A percentile compares a stretch with the other conserved stretches of the same genome.
Conservation (phyloP, 2,888 invertebrate genomes). For the Exocentrus adspersus region DNA sequence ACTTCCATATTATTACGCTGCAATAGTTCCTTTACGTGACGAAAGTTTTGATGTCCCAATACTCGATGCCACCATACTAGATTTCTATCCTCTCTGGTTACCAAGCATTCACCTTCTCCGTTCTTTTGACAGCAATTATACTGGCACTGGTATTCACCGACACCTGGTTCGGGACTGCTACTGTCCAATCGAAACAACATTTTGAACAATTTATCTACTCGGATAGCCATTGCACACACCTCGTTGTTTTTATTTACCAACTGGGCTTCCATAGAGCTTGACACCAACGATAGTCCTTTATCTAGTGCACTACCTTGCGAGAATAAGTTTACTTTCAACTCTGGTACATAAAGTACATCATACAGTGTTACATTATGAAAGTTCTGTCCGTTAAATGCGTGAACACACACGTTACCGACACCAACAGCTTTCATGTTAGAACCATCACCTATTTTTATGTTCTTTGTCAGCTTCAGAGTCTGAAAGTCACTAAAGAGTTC, state of each 20-base stretch:
- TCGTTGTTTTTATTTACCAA: constrained; percentile 30
- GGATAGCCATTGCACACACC: constrained; percentile 12
- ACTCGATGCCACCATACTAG: constrained; percentile 27
- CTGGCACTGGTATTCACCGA: too few relatives aligned
- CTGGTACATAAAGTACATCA: constrained; percentile 41
- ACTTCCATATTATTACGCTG: too few relatives aligned
- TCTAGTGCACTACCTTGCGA: constrained; percentile 40
- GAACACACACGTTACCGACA: constrained; percentile 19
- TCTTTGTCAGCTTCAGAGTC: constrained; percentile 14
- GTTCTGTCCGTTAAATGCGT: constrained; percentile 27
- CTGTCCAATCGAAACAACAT: constrained; percentile 23
- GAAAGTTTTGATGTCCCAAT: constrained; percentile 36
- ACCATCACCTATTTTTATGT: constrained; percentile 29
- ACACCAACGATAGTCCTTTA: constrained; percentile 37
- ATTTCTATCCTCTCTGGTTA: neutral
- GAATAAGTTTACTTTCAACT: constrained; percentile 42
- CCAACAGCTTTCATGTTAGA: constrained; percentile 21
- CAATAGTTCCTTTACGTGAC: constrained; percentile 26
- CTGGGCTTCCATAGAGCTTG: constrained; percentile 30
- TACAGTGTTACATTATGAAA: constrained; percentile 29
- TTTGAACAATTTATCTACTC: constrained; percentile 25
- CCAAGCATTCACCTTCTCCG: neutral
- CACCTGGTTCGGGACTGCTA: neutral
- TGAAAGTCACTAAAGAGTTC: constrained; percentile 24
- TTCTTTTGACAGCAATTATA: too few relatives aligned